Base-by-base conservation (phyloP, 2,113 vertebrate genomes). In the Colius striatus region DNA sequence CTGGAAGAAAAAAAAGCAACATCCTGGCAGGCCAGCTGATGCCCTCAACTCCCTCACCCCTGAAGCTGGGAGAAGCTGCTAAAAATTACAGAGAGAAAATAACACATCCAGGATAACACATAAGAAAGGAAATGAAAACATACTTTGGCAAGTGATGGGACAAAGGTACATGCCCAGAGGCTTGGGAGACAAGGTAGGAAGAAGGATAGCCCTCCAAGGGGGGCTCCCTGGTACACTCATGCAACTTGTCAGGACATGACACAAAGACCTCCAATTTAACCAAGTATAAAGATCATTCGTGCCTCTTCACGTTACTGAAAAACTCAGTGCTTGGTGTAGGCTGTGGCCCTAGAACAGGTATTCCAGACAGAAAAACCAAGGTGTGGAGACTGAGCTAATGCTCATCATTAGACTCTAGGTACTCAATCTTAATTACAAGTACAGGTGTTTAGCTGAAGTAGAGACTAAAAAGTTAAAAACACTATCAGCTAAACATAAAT, bases 201-300 rank as follows among this genome's bases (percentile, higher is more conserved):
- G 38, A 90, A 67, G 1, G 9, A 82, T 36, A 53, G 32, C 30
- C 47, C 54, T 77, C 22, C 72, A 54, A 79, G 60, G 16, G 16
- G 60, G 93, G 43, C 43, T 75, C 36, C 47, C 50, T 1, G 0
- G 18, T 36, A 38, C 0, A 0, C 74, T 77, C 2, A 5, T 22
- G 18, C 19, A 53, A 30, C 63, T 55, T 88, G 71, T 50, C 53
- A 61, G 57, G 73, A 80, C 76, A 73, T 0, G 1, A 68, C 21
- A 66, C 30, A 19, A 74, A 78, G 81, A 93, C 19, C 18, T 84
- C 72, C 4, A 1, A 63, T 51, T 81, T 81, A 38, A 27, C 48
- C n/a, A 80, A 22, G 15, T 54, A 66, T 53, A 60, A 71, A 73
- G 82, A 90, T 41, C 51, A 58, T 67, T 86, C 36, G 32, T 32